These are phyloP conservation scores for Malaclemys terrapin DNA, from an alignment of 2,113 vertebrate genomes.

Conservation along the genomic window DNA sequence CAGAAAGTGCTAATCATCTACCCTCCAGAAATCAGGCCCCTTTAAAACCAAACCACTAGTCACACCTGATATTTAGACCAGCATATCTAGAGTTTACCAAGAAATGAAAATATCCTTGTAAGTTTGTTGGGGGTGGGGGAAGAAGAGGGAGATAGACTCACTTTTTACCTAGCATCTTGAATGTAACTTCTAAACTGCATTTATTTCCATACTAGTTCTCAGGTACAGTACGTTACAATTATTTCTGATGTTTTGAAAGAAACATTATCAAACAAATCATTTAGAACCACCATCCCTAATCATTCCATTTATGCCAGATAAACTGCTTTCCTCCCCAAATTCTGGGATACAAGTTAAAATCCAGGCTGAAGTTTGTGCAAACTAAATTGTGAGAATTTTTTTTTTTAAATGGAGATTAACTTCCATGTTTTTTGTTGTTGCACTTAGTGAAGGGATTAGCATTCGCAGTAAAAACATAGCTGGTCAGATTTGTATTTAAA, in stretches of 20 bases:
- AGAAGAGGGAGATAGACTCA: too few relatives aligned
- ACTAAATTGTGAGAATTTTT: neutral
- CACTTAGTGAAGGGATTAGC: neutral
- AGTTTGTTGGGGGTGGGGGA: fast-evolving
- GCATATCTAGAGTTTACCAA: neutral
- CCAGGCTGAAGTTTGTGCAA: neutral
- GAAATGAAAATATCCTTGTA: neutral
- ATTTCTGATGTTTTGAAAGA: neutral
- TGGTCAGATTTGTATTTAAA: neutral
- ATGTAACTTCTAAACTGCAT: neutral
- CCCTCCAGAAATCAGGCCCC: neutral
- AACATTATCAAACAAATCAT: neutral
- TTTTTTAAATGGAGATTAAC: neutral
- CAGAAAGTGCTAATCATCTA: neutral
- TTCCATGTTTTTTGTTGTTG: neutral
- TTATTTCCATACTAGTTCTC: neutral
- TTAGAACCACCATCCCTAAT: neutral
- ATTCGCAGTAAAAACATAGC: too few relatives aligned
- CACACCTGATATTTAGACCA: neutral
- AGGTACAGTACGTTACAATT: neutral
- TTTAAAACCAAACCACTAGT: neutral
- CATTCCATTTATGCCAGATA: neutral
- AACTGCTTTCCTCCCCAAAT: neutral
- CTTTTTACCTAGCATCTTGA: neutral
- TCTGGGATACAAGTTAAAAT: neutral